These are phyloP conservation scores for Actenoides lindsayi DNA, from an alignment of 2,113 vertebrate genomes.

Conservation along the genomic window DNA sequence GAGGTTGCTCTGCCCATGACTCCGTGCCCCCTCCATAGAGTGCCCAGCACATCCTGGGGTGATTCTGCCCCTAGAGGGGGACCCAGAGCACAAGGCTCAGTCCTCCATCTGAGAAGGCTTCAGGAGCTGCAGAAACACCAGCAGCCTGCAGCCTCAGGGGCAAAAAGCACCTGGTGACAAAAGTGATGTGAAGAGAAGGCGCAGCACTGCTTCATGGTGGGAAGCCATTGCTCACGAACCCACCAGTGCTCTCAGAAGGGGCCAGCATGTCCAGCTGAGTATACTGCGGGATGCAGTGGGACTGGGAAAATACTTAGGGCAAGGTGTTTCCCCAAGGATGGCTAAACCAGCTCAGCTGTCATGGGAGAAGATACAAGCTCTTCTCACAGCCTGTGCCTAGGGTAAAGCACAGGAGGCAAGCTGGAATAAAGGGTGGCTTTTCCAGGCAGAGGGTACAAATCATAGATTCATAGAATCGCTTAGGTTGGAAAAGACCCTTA, in stretches of 20 bases:
- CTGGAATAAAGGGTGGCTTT: background rate
- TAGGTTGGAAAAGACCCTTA: background rate
- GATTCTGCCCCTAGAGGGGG: background rate
- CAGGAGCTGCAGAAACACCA: background rate
- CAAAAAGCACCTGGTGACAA: background rate
- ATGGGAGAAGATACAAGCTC: background rate
- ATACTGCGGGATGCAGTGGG: background rate
- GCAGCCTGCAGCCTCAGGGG: background rate
- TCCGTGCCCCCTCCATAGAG: fast-evolving
- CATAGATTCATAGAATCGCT: background rate
- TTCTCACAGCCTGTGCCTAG: background rate
- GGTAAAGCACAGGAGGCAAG: background rate
- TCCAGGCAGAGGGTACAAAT: background rate
- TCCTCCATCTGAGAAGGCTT: background rate
- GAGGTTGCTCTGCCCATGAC: background rate
- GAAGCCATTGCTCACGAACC: background rate
- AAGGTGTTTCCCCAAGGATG: background rate
- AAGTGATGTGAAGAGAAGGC: background rate
- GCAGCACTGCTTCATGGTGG: background rate
- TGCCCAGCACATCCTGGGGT: background rate
- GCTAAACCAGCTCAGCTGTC: background rate
- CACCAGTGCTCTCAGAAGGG: background rate
- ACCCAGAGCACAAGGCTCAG: background rate
- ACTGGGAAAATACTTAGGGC: background rate
- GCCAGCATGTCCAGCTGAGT: background rate